A percentile compares a stretch with the other conserved stretches of the same genome.
Evolutionary conservation across 92 coral and sea anemone species (phyloP).

Genomic region (Pocillopora grandis): DNA sequence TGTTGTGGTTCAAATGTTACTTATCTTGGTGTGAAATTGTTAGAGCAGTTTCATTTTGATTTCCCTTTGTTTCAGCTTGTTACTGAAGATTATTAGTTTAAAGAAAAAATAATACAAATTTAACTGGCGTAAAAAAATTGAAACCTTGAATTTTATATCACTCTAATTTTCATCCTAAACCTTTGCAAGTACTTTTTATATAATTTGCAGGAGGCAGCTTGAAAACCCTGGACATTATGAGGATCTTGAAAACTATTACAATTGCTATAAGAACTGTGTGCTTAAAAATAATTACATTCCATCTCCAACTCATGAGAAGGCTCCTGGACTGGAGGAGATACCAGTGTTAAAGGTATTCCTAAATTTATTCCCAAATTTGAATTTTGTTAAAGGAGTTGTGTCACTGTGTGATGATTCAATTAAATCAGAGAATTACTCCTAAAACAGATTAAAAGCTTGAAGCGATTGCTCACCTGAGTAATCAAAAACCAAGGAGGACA

Average conservation of each 20-base stretch:
- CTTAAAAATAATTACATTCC: constrained; percentile 88
- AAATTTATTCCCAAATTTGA: not conserved
- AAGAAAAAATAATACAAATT: not conserved
- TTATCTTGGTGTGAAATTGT: too few relatives aligned
- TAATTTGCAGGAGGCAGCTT: constrained; percentile 74
- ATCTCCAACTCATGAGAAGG: constrained; percentile 79
- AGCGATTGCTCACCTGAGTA: too few relatives aligned
- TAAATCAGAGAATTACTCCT: not conserved
- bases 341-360: constrained; percentile 85
- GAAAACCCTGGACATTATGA: constrained; percentile 89
- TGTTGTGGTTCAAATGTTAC: too few relatives aligned
- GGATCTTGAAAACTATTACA: constrained; percentile 79
- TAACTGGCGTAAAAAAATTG: not conserved
- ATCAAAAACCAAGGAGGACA: too few relatives aligned
- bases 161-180: not conserved
- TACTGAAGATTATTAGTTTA: not conserved
- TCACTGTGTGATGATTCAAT: not conserved
- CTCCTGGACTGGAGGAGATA: constrained; percentile 91
- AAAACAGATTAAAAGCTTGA: too few relatives aligned
- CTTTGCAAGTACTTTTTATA: not conserved
- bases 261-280: constrained; percentile 83
- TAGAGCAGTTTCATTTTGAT: too few relatives aligned
- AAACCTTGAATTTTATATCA: not conserved
- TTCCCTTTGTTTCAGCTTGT: not conserved
- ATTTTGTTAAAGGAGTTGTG: not conserved